phyloP scores from a whole-genome alignment of 2,797 vertebrate species.

The Etheostoma perlongum region DNA sequence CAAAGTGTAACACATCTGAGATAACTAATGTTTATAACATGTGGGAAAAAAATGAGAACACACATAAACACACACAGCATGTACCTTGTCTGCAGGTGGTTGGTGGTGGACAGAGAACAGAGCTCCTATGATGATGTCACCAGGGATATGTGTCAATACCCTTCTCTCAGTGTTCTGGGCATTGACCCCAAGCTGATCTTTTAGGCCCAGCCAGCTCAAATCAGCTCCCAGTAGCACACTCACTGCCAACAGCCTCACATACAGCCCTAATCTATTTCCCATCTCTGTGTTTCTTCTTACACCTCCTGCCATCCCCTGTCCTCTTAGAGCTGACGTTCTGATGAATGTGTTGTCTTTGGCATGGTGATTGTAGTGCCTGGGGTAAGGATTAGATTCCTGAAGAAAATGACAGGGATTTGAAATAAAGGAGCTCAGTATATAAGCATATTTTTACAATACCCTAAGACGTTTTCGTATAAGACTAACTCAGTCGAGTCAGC shows the following conservation, averaged over 20 bases:
- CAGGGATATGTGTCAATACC: constrained; percentile 93
- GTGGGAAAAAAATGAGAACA: not conserved
- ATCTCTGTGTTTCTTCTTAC: constrained; percentile 16
- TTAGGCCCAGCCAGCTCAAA: constrained; percentile 82
- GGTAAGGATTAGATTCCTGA: constrained; percentile 44
- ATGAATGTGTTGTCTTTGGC: constrained; percentile 23
- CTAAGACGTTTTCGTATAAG: not conserved
- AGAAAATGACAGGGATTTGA: not conserved
- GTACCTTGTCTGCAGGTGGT: constrained; percentile 93
- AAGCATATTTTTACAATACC: not conserved
- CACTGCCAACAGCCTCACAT: constrained; percentile 78
- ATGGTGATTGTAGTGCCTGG: constrained; percentile 31
- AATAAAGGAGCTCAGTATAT: not conserved
- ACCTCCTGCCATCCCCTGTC: constrained; percentile 56
- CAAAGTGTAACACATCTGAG: not conserved
- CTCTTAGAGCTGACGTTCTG: constrained; percentile 52
- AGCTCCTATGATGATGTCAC: constrained; percentile 97
- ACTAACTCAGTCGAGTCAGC: not conserved
- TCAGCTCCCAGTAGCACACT: constrained; percentile 87
- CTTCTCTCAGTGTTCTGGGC: constrained; percentile 95
- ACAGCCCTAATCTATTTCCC: constrained; percentile 23
- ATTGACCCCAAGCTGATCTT: constrained; percentile 66
- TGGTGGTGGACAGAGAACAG: constrained; percentile 99
- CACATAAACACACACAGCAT: not conserved
- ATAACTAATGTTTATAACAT: constrained; percentile 11